Conservation (phyloP, 2,888 invertebrate species). For the Caenorhabditis sp. region DNA sequence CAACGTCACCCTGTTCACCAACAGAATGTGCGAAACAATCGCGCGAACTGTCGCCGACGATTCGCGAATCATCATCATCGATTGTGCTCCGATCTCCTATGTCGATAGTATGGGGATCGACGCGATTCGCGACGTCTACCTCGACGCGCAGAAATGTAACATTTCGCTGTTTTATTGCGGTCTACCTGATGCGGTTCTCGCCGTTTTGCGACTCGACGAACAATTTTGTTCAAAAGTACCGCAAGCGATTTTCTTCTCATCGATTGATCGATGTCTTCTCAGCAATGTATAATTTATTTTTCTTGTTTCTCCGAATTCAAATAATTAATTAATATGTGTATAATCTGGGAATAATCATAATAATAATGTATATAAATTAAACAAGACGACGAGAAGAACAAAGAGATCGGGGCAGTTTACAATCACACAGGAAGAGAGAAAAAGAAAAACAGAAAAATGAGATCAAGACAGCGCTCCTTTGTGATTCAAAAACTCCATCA, state of each 20-base stretch:
- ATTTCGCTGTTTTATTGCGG: conserved; percentile 29
- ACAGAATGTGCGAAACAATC: conserved; percentile 40
- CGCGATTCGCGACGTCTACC: conserved; percentile 41
- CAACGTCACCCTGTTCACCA: conserved; percentile 56
- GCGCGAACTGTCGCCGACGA: conserved; percentile 18
- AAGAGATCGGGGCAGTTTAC: not conserved
- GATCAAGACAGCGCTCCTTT: conserved; percentile 64
- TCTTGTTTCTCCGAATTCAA: not conserved
- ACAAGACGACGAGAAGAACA: not conserved
- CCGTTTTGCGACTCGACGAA: conserved; percentile 27
- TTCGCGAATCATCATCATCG: conserved; percentile 46
- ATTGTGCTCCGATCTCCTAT: conserved; percentile 56
- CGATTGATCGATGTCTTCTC: conserved; percentile 27
- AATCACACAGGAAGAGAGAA: not conserved
- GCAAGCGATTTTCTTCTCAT: conserved; percentile 17
- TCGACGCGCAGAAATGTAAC: conserved; percentile 21
- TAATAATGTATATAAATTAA: too few relatives aligned
- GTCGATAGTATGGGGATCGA: conserved; percentile 64
- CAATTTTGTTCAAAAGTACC: conserved; percentile 15
- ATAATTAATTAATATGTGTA: not conserved
- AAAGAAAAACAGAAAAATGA: not conserved
- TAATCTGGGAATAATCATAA: too few relatives aligned
- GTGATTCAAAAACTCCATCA: conserved; percentile 70
- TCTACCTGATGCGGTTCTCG: conserved; percentile 21
- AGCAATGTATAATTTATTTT: not conserved